Conservation (phyloP, 2,113 vertebrate genomes). For the Erythrocercus mccallii region DNA sequence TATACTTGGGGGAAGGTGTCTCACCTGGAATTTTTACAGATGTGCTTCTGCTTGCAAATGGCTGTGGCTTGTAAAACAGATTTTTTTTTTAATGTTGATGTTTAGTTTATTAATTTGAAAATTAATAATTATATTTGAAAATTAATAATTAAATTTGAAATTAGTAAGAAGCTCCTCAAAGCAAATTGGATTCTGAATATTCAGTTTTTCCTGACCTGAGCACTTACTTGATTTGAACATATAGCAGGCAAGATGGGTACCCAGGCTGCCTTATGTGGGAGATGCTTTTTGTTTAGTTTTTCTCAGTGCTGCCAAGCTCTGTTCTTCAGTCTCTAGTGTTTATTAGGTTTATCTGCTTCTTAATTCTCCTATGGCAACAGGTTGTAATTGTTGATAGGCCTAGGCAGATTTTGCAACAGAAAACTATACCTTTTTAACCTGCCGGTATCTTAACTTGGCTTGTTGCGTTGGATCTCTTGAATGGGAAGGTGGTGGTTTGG, state of each 20-base stretch:
- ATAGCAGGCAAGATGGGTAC: not conserved
- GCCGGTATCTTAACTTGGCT: not conserved
- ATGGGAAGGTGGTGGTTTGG: not conserved
- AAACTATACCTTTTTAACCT: not conserved
- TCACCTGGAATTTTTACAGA: not conserved
- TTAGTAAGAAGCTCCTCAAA: not conserved
- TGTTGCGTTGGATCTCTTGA: not conserved
- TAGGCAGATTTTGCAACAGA: not conserved
- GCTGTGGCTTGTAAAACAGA: not conserved
- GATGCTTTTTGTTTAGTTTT: not conserved
- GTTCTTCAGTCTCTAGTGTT: not conserved
- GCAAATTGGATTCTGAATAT: not conserved
- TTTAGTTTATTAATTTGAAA: not conserved
- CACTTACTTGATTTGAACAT: accelerated
- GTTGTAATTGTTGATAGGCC: not conserved
- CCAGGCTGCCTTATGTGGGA: not conserved
- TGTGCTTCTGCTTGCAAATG: not conserved
- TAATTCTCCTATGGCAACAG: not conserved
- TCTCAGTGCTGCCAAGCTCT: not conserved
- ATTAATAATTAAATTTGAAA: too few species aligned
- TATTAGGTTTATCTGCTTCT: not conserved
- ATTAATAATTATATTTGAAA: too few species aligned
- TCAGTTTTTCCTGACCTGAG: not conserved
- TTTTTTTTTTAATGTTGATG: not conserved
- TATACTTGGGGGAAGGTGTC: not conserved